A percentile compares a stretch with the other conserved stretches of the same genome.
phyloP scores from a whole-genome alignment of 2,888 invertebrate genomes.

The Biston stratarius region DNA sequence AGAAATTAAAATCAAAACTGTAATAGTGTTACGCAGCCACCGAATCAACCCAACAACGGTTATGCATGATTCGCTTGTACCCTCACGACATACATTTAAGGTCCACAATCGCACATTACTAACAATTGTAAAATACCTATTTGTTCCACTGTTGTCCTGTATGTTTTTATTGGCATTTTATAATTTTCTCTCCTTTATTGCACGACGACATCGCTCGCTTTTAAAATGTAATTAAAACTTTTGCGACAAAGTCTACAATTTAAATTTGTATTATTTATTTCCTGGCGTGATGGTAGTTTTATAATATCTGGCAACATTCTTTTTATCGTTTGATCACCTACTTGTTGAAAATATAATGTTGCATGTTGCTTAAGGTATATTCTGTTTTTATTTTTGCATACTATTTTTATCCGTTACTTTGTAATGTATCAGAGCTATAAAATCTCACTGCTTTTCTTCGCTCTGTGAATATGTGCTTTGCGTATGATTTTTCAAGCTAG shows the following conservation, averaged over 20 bases:
- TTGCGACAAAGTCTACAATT: background rate
- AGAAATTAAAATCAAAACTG: background rate
- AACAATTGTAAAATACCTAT: constrained; percentile 27
- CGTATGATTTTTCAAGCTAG: background rate
- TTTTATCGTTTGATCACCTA: background rate
- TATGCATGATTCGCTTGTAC: constrained; percentile 35
- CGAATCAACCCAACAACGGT: constrained; percentile 21
- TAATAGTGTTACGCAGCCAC: constrained; percentile 35
- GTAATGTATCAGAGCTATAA: background rate
- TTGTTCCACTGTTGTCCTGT: constrained; percentile 23
- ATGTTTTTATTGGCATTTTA: constrained; percentile 33
- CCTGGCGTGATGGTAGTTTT: constrained; percentile 6
- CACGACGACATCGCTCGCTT: constrained; percentile 25
- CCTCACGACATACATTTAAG: constrained; percentile 25
- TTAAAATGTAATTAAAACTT: background rate
- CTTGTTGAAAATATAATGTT: constrained; percentile 5
- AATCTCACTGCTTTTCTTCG: background rate
- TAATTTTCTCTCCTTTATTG: constrained; percentile 12
- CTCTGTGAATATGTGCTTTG: background rate
- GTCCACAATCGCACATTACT: constrained; percentile 34
- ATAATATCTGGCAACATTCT: constrained; percentile 37
- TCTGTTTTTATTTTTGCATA: constrained; percentile 1
- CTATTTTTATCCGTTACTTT: background rate
- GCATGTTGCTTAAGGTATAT: constrained; percentile 4
- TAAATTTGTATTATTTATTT: background rate